Evolutionary conservation across 1,140 invertebrate genomes (phyloP).

Genomic region (Trialeurodes vaporariorum): DNA sequence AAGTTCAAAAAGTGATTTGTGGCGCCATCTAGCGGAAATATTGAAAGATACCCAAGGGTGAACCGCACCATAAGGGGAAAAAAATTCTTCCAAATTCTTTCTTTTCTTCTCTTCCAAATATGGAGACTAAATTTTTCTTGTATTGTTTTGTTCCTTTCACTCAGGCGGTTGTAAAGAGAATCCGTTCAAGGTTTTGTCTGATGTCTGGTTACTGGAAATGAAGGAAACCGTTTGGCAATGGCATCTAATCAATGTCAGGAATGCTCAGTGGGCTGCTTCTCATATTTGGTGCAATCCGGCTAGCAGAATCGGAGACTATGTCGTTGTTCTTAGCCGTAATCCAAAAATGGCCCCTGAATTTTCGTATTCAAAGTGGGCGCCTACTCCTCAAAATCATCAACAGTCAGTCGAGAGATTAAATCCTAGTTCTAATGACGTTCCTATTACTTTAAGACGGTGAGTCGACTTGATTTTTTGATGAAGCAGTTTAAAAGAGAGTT

Average conservation of each 20-base stretch:
- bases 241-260: conserved; percentile 60
- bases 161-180: conserved; percentile 53
- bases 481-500: too few relatives aligned
- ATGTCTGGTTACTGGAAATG: conserved; percentile 56
- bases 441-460: too few relatives aligned
- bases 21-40: not conserved
- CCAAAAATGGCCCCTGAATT: not conserved
- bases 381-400: not conserved
- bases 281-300: conserved; percentile 35
- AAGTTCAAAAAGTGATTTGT: conserved; percentile 3
- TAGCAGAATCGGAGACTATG: not conserved
- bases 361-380: not conserved
- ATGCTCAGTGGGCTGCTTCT: conserved; percentile 62
- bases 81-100: too few relatives aligned
- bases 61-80: too few relatives aligned
- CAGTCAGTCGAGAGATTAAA: conserved; percentile 1
- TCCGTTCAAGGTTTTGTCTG: conserved; percentile 50
- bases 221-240: conserved; percentile 56
- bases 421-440: not conserved
- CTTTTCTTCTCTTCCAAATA: too few relatives aligned
- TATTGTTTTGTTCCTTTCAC: too few relatives aligned
- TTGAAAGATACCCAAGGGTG: not conserved
- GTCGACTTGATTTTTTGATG: too few relatives aligned
- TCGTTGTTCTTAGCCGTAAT: conserved; percentile 7
- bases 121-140: too few relatives aligned